Conservation (phyloP, 2,888 invertebrate species). For the Cylloceria caligata region DNA sequence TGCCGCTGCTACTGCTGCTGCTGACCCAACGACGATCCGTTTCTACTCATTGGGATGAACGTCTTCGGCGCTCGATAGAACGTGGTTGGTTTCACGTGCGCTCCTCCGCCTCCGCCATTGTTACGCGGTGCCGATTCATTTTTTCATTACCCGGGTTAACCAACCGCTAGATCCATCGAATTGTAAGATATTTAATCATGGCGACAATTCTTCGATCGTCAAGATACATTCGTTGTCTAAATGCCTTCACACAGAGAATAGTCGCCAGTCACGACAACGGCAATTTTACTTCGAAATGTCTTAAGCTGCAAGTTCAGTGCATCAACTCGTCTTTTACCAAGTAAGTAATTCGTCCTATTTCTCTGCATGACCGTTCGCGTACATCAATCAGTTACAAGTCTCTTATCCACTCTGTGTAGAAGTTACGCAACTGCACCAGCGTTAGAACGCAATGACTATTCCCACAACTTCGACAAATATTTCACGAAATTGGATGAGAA, state of each 20-base stretch:
- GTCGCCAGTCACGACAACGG: slow-evolving; percentile 83
- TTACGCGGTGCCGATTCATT: slow-evolving; percentile 18
- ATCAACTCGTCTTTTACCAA: slow-evolving; percentile 56
- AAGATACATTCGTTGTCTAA: slow-evolving; percentile 91
- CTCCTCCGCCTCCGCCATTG: slow-evolving; percentile 12
- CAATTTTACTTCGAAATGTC: slow-evolving; percentile 29
- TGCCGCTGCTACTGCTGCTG: too few relatives aligned
- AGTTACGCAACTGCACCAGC: slow-evolving; percentile 87
- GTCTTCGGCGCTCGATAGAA: not conserved
- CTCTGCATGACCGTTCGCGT: not conserved
- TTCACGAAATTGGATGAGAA: slow-evolving; percentile 89
- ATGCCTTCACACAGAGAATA: slow-evolving; percentile 89
- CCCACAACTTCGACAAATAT: slow-evolving; percentile 88
- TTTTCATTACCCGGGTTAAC: slow-evolving; percentile 34
- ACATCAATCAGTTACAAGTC: not conserved
- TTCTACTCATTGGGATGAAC: not conserved
- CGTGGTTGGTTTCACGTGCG: not conserved
- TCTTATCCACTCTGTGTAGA: slow-evolving; percentile 81
- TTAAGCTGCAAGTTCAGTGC: slow-evolving; percentile 44
- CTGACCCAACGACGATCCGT: not conserved
- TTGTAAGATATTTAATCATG: slow-evolving; percentile 83
- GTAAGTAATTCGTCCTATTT: slow-evolving; percentile 42
- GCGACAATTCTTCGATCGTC: slow-evolving; percentile 90
- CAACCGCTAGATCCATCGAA: slow-evolving; percentile 13
- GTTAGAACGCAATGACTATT: slow-evolving; percentile 85